Evolutionary conservation across 2,888 invertebrate genomes (phyloP).

Genomic region (Dryococelus australis): DNA sequence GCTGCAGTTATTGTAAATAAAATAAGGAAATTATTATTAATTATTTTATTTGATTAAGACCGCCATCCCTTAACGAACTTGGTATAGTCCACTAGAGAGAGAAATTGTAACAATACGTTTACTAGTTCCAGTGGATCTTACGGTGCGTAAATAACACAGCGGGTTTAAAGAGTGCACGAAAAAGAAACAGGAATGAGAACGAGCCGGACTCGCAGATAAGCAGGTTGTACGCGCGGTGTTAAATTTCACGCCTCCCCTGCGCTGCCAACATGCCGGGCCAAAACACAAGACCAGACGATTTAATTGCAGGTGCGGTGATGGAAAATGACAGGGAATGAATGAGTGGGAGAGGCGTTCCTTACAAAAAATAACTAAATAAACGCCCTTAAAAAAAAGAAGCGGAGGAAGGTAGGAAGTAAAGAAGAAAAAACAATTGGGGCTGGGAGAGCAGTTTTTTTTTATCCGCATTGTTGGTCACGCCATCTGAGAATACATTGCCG

Average conservation of each 20-base stretch:
- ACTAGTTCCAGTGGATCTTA: too few species aligned
- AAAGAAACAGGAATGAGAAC: too few species aligned
- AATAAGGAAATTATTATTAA: too few species aligned
- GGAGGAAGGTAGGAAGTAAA: background rate
- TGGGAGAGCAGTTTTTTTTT: background rate
- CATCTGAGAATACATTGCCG: background rate
- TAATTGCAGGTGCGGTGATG: slow-evolving; percentile 25
- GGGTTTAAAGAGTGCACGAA: too few species aligned
- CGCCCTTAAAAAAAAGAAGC: background rate
- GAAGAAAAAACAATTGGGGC: background rate
- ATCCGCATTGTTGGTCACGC: background rate
- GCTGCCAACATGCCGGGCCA: background rate
- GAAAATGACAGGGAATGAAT: background rate
- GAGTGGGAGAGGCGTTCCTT: background rate
- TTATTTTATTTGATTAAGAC: too few species aligned
- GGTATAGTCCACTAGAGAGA: too few species aligned
- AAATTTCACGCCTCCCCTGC: background rate
- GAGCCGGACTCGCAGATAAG: background rate
- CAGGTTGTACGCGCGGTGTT: background rate
- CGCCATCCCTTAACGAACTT: too few species aligned
- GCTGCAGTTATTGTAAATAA: too few species aligned
- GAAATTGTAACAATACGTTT: too few species aligned
- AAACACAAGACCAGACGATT: slow-evolving; percentile 9
- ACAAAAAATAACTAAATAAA: background rate
- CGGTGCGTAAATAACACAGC: too few species aligned